Percentiles rank a stretch among this genome's conserved stretches.
These are phyloP conservation scores for Acanthisitta chloris DNA, from an alignment of 2,113 vertebrate species.

Conservation along the genomic window DNA sequence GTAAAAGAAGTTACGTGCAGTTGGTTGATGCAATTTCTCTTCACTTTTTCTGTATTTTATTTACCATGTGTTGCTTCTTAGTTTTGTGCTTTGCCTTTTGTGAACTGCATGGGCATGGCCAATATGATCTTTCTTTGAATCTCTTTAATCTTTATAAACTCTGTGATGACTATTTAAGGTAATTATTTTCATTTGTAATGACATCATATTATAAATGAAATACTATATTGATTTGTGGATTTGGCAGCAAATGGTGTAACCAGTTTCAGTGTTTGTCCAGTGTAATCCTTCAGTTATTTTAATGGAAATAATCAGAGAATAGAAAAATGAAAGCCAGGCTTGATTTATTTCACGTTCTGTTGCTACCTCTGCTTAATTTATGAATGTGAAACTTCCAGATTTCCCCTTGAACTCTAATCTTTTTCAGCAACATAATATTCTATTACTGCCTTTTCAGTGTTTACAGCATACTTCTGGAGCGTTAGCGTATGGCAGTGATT, in stretches of 20 bases:
- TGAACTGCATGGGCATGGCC: not conserved
- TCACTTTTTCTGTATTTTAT: not conserved
- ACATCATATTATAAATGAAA: not conserved
- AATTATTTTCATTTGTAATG: not conserved
- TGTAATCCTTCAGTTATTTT: not conserved
- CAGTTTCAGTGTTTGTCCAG: not conserved
- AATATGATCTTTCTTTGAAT: not conserved
- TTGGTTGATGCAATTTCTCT: not conserved
- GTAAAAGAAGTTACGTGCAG: not conserved
- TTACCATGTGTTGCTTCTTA: not conserved
- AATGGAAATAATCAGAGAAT: not conserved
- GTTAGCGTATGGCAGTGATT: not conserved
- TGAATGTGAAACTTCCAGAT: not conserved
- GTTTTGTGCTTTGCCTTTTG: not conserved
- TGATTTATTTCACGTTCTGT: not conserved
- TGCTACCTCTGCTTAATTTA: not conserved
- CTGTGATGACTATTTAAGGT: not conserved
- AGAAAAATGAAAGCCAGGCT: not conserved
- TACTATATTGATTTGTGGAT: not conserved
- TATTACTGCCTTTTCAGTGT: not conserved
- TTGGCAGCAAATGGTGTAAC: not conserved
- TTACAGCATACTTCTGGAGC: not conserved
- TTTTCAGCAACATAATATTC: not conserved
- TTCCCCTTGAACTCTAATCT: not conserved
- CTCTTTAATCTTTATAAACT: not conserved